Evolutionary conservation across 2,888 invertebrate species (phyloP).

Genomic region (Polydrusus pterygomalis): DNA sequence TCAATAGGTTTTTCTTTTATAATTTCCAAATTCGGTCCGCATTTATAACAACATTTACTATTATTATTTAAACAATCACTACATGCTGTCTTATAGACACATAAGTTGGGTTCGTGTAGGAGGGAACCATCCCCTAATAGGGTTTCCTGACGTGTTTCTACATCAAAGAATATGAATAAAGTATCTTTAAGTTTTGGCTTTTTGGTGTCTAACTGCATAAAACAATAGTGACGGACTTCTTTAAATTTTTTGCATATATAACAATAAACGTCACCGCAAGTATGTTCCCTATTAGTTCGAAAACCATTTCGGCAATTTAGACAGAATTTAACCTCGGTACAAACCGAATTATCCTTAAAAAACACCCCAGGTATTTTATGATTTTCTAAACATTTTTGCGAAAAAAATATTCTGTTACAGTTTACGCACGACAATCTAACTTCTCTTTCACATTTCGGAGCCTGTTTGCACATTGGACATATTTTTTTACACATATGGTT

Average conservation of each 20-base stretch:
- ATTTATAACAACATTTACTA: conserved; percentile 5
- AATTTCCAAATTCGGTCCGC: background rate
- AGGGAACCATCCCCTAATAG: background rate
- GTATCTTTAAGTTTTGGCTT: background rate
- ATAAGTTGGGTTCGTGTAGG: conserved; percentile 10
- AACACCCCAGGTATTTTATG: background rate
- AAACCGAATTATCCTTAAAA: background rate
- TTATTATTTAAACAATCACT: conserved; percentile 4
- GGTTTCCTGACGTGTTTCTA: conserved; percentile 17
- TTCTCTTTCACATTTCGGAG: background rate
- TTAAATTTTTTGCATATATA: background rate
- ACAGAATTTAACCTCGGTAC: background rate
- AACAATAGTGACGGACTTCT: conserved; percentile 3
- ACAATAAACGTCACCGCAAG: conserved; percentile 16
- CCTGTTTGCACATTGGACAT: background rate
- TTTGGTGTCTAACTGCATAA: background rate
- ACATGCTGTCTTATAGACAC: background rate
- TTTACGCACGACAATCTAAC: background rate
- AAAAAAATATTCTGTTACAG: background rate
- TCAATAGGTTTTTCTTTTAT: background rate
- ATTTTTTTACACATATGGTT: background rate
- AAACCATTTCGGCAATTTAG: background rate
- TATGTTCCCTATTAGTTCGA: conserved; percentile 4
- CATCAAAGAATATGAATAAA: conserved; percentile 2
- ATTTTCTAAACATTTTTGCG: no score